A percentile compares a stretch with the other conserved stretches of the same genome.
phyloP scores from a whole-genome alignment of 2,797 vertebrate genomes.

The Rousettus madagascariensis region DNA sequence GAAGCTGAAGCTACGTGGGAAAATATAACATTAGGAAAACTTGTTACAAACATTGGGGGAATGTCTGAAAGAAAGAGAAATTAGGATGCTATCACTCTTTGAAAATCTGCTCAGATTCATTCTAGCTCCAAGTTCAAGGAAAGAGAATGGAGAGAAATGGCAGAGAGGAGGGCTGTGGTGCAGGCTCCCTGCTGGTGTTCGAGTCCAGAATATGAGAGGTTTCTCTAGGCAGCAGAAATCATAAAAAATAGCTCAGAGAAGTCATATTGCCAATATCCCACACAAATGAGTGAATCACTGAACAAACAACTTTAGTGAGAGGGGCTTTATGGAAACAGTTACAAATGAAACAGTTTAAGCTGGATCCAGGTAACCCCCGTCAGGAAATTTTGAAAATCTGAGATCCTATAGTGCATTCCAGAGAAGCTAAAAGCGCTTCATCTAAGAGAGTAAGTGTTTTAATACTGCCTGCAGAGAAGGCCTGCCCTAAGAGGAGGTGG shows the following conservation, averaged over 20 bases:
- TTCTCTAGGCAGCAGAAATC: neutral
- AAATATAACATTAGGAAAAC: neutral
- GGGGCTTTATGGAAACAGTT: neutral
- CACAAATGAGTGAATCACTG: neutral
- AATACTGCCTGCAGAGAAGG: neutral
- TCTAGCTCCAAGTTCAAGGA: neutral
- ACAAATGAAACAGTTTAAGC: neutral
- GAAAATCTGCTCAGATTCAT: neutral
- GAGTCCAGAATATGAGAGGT: neutral
- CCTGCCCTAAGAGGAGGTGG: too few relatives aligned
- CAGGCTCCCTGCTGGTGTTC: neutral
- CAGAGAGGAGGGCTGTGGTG: accelerated
- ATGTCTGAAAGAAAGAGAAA: neutral
- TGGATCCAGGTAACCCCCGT: neutral
- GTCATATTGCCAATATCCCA: neutral
- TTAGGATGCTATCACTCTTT: neutral
- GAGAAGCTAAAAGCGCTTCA: neutral
- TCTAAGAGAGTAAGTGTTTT: neutral
- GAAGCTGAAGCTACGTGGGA: neutral
- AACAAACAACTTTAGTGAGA: neutral
- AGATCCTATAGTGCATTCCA: neutral
- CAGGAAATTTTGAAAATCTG: neutral
- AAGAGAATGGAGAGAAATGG: neutral
- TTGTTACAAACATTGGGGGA: neutral
- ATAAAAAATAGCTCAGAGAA: neutral